Percentiles rank a stretch among this genome's conserved stretches.
Conservation (phyloP, 2,797 vertebrate genomes). For the Molossus alvarezi region DNA sequence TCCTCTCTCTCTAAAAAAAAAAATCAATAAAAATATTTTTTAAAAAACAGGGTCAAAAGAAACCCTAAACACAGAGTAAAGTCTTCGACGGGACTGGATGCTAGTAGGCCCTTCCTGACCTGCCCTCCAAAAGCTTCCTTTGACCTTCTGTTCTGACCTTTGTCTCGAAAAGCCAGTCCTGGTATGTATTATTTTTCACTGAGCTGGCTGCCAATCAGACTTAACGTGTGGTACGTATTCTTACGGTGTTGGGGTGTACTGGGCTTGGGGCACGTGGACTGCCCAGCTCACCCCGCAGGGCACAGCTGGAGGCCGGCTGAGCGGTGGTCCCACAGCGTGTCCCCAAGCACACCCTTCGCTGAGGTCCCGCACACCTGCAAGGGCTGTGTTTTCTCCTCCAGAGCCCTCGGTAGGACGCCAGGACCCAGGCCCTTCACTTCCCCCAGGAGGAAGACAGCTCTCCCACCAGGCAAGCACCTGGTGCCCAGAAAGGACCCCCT, state of each 20-base stretch:
- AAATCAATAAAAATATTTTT: too few species aligned
- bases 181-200: background rate
- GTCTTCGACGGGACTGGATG: rapidly evolving
- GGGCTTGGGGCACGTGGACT: too few species aligned
- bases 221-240: background rate
- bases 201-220: background rate
- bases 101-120: too few species aligned
- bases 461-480: background rate
- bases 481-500: background rate
- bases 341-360: background rate
- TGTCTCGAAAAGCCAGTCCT: background rate
- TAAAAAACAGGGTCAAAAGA: background rate
- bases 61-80: background rate
- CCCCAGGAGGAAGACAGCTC: background rate
- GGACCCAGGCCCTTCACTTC: background rate
- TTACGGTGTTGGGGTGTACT: background rate
- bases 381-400: background rate
- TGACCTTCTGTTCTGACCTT: constrained; percentile 19
- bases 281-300: too few species aligned
- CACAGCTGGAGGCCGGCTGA: background rate
- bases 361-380: background rate
- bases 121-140: background rate
- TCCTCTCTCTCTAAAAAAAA: too few species aligned
- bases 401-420: background rate
- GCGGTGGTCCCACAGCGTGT: background rate